phyloP scores from a whole-genome alignment of 2,888 invertebrate species.

The Miltochrista miniata region DNA sequence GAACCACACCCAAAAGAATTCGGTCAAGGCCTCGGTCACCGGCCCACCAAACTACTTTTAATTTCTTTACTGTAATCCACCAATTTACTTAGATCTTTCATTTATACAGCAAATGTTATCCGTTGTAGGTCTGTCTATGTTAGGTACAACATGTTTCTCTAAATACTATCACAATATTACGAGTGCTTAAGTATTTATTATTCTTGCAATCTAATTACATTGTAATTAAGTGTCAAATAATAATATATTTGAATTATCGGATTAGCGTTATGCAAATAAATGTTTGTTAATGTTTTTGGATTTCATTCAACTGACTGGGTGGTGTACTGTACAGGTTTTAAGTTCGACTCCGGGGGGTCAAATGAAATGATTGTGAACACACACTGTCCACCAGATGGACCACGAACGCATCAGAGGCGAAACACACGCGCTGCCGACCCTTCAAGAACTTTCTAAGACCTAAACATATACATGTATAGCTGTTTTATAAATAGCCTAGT shows the following conservation, averaged over 20 bases:
- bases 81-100: conserved; percentile 20
- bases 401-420: no score
- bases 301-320: no score
- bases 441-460: no score
- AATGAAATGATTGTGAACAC: no score
- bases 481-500: no score
- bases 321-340: no score
- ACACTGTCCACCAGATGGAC: no score
- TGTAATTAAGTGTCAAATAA: conserved; percentile 26
- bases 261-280: conserved; percentile 4
- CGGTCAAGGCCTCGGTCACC: conserved; percentile 68
- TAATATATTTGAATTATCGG: conserved; percentile 10
- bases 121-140: conserved; percentile 13
- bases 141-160: conserved; percentile 22
- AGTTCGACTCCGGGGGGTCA: no score
- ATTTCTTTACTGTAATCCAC: conserved; percentile 33
- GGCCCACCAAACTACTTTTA: conserved; percentile 55
- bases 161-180: conserved; percentile 22
- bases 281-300: not conserved
- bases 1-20: conserved; percentile 55
- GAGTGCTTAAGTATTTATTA: conserved; percentile 13
- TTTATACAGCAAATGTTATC: not conserved
- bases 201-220: conserved; percentile 29
- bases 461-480: no score
- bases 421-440: no score